These are phyloP conservation scores for Diloba caeruleocephala DNA, from an alignment of 2,888 invertebrate genomes.

Conservation along the genomic window DNA sequence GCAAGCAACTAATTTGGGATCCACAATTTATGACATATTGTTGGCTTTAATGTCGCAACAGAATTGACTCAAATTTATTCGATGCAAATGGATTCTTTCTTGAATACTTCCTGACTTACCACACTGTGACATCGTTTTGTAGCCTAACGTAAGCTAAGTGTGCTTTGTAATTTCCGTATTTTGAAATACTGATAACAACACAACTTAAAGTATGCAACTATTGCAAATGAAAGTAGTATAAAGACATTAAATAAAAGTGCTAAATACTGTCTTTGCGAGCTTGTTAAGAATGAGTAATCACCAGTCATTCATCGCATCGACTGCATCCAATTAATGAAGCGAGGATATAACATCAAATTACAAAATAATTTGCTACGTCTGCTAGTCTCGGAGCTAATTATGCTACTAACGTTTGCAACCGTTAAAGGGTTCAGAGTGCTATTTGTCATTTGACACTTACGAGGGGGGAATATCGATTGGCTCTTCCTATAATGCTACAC, in stretches of 20 bases:
- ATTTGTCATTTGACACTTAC: slow-evolving; percentile 74
- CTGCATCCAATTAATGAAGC: slow-evolving; percentile 55
- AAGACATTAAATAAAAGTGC: slow-evolving; percentile 19
- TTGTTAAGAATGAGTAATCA: slow-evolving; percentile 58
- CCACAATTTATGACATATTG: slow-evolving; percentile 78
- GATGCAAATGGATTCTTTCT: slow-evolving; percentile 38
- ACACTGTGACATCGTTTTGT: slow-evolving; percentile 42
- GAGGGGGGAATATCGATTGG: slow-evolving; percentile 74
- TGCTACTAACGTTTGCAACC: slow-evolving; percentile 48
- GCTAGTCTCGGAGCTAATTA: slow-evolving; percentile 66
- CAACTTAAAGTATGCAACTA: slow-evolving; percentile 18
- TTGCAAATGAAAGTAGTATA: slow-evolving; percentile 34
- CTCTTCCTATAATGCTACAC: slow-evolving; percentile 49
- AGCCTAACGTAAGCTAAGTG: slow-evolving; percentile 30
- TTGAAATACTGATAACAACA: slow-evolving; percentile 35
- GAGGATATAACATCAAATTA: slow-evolving; percentile 74
- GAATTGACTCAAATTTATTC: slow-evolving; percentile 46
- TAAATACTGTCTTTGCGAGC: slow-evolving; percentile 22
- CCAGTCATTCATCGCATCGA: slow-evolving; percentile 42
- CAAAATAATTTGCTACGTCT: slow-evolving; percentile 72
- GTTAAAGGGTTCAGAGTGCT: slow-evolving; percentile 58
- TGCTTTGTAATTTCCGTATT: slow-evolving; percentile 38
- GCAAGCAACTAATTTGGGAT: slow-evolving; percentile 65
- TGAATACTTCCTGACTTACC: slow-evolving; percentile 25
- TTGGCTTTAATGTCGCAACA: slow-evolving; percentile 64